A percentile compares a stretch with the other conserved stretches of the same genome.
These are phyloP conservation scores for Chiroxiphia lanceolata DNA, from an alignment of 2,797 vertebrate species.

Conservation along the genomic window DNA sequence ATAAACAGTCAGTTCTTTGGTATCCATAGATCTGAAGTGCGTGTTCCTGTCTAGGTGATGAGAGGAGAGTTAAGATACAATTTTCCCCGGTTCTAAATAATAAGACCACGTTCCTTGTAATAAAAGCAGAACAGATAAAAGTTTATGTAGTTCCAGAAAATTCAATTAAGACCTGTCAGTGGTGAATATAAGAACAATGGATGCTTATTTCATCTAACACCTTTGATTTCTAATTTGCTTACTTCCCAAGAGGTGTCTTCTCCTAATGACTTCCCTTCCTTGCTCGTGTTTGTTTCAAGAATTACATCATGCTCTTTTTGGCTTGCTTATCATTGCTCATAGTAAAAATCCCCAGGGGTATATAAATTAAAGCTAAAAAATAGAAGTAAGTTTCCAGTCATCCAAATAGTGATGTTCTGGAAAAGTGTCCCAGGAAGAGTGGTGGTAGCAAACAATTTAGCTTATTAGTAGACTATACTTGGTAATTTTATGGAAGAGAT, in stretches of 20 bases:
- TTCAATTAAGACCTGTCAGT: constrained; percentile 13
- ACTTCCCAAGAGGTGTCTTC: constrained; percentile 35
- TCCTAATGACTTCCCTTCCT: constrained; percentile 19
- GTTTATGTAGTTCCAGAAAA: constrained; percentile 4
- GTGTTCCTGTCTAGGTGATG: not conserved
- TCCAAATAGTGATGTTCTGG: not conserved
- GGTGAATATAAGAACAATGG: not conserved
- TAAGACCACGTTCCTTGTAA: not conserved
- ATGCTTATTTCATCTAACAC: constrained; percentile 13
- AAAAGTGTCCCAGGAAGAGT: not conserved
- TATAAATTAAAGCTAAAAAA: constrained; percentile 48
- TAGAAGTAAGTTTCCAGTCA: not conserved
- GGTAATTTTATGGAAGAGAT: not conserved
- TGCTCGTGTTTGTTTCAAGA: not conserved
- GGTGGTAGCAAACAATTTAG: not conserved
- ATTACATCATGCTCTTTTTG: constrained; percentile 32
- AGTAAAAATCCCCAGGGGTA: not conserved
- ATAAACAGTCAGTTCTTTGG: not conserved
- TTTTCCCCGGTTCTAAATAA: not conserved
- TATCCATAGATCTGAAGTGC: not conserved
- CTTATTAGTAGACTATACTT: not conserved
- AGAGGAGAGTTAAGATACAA: not conserved
- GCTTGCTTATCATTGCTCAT: not conserved
- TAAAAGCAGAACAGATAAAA: not conserved
- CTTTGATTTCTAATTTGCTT: not conserved